Evolutionary conservation across 2,113 vertebrate species (phyloP), one percentile per base, ranked within the genome.

Genomic region (Centropus bengalensis): DNA sequence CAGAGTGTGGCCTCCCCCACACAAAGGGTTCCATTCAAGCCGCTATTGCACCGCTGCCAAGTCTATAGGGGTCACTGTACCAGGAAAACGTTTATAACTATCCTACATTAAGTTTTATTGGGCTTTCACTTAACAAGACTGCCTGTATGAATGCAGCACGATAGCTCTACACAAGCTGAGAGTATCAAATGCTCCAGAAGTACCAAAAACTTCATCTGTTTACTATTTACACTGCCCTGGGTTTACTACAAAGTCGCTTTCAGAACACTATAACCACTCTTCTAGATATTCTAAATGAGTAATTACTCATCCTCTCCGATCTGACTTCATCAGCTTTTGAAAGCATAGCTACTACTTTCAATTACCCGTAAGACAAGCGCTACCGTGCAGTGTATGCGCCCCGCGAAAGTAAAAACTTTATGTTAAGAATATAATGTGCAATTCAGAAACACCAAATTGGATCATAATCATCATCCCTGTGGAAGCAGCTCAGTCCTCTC

Each of bases 401-500:
- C 73, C 28, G 79, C 15, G 86, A 87, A 83, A 70, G 81, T 73
- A 89, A 93, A 95, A 95, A 54, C 67, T 90, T 91, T 47, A 81
- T 45, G 66, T 78, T 92, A 80, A 89, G 94, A 87, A 74, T 75
- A 93, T 74, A 70, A 74, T 4, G 82, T 40, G 63, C 84, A 96
- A 95, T 74, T 93, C 86, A 94, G 87, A 97, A 94, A 93, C 84
- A 92, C 47, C 78, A 69, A 93, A 93, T 4, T 93, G 86, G 80
- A 83, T 96, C 88, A 96, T 56, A 96, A 94, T 86, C 89, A 96
- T 19, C 60, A 96, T 19, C 60, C 86, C 74, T 94, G 74, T 70
- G 89, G 78, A 95, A 93, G 75, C 54, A 94, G 76, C 45, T 76
- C 68, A 17, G 92, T 64, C 68, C 76, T 95, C 96, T 92, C 38